phyloP scores from a whole-genome alignment of 2,797 vertebrate species.

The Triplophysa yarkandensis region DNA sequence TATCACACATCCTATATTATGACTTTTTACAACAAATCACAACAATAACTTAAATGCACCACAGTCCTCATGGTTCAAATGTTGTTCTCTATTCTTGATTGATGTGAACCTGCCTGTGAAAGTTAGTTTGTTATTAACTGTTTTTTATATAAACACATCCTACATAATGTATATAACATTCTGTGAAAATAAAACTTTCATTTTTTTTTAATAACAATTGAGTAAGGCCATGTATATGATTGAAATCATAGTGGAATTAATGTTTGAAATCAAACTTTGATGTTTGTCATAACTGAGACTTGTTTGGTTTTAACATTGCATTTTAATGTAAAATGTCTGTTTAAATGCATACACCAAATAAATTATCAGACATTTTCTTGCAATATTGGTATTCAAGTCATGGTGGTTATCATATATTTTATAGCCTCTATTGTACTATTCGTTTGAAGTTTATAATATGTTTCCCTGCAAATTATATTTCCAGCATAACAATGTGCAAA shows the following conservation, averaged over 20 bases:
- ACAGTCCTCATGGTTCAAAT: neutral
- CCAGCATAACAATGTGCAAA: neutral
- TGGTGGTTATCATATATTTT: neutral
- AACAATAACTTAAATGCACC: neutral
- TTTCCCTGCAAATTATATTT: neutral
- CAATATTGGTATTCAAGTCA: neutral
- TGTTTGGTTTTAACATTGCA: too few species aligned
- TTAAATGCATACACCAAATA: neutral
- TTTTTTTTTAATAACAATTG: too few species aligned
- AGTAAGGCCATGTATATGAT: too few species aligned
- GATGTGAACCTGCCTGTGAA: too few species aligned
- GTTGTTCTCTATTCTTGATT: too few species aligned
- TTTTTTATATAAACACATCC: too few species aligned
- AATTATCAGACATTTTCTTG: neutral
- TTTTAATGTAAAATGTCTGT: neutral
- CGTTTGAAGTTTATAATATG: neutral
- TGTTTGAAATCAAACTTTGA: too few species aligned
- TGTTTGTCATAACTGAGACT: too few species aligned
- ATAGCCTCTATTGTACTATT: neutral
- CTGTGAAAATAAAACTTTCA: too few species aligned
- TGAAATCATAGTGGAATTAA: too few species aligned
- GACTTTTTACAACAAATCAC: conserved; percentile 17
- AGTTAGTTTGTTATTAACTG: too few species aligned
- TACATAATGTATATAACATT: too few species aligned
- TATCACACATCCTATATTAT: conserved; percentile 16